Conservation (phyloP, 2,797 vertebrate species). For the Platalea minor region DNA sequence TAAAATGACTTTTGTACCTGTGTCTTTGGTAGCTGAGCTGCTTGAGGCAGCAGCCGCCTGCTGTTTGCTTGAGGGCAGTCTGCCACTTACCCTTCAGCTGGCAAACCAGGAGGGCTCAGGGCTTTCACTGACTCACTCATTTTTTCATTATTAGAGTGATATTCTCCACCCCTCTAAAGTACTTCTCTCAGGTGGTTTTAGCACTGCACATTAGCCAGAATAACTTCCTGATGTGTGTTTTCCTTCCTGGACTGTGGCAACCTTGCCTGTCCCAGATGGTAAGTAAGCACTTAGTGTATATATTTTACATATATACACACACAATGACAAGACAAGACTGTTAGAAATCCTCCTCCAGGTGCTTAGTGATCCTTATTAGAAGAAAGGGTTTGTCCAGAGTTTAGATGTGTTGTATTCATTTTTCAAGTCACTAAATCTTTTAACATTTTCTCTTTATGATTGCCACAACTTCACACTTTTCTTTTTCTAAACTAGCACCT, state of each 20-base stretch:
- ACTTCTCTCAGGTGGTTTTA: background rate
- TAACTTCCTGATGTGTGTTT: background rate
- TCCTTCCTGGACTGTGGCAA: background rate
- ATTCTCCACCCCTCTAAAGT: background rate
- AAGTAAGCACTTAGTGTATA: background rate
- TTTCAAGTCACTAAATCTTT: background rate
- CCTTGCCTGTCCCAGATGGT: background rate
- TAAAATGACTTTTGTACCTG: background rate
- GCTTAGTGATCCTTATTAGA: background rate
- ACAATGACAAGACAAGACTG: background rate
- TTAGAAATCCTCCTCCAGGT: background rate
- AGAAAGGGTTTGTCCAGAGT: background rate
- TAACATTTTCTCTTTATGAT: background rate
- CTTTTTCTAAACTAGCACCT: background rate
- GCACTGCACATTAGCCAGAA: background rate
- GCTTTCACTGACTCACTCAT: background rate
- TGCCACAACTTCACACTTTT: background rate
- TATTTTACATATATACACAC: background rate
- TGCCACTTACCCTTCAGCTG: background rate
- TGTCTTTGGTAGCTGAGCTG: background rate
- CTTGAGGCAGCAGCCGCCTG: background rate
- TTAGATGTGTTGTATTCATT: background rate
- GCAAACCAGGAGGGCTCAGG: background rate
- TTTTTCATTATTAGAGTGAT: background rate
- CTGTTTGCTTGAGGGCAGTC: background rate